Evolutionary conservation across 2,888 invertebrate genomes (phyloP).

Genomic region (Diachrysia chrysitis): DNA sequence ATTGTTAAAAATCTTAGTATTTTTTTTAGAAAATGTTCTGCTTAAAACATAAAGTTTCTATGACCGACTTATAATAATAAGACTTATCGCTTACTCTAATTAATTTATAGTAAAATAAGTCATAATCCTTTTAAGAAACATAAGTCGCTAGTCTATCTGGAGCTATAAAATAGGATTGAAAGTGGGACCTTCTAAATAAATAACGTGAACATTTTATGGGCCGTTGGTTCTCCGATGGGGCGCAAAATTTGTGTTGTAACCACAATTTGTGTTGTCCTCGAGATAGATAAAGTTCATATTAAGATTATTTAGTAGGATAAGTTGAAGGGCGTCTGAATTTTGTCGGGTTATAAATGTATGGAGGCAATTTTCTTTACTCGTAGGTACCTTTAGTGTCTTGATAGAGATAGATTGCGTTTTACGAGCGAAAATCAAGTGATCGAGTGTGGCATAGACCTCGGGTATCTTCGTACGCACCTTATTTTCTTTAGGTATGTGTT

Average conservation of each 20-base stretch:
- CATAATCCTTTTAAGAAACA: slow-evolving; percentile 37
- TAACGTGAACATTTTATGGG: slow-evolving; percentile 65
- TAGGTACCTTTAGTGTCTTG: slow-evolving; percentile 54
- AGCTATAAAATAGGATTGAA: slow-evolving; percentile 47
- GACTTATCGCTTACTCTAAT: slow-evolving; percentile 23
- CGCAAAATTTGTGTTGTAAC: slow-evolving; percentile 67
- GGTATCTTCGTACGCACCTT: slow-evolving; percentile 48
- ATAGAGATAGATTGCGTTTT: slow-evolving; percentile 63
- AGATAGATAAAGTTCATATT: slow-evolving; percentile 60
- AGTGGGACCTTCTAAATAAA: slow-evolving; percentile 62
- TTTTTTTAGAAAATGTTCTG: slow-evolving; percentile 11
- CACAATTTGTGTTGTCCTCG: slow-evolving; percentile 60
- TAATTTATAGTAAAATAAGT: slow-evolving; percentile 40
- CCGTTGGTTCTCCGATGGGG: slow-evolving; percentile 63
- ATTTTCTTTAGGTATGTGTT: slow-evolving; percentile 31
- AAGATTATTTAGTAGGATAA: slow-evolving; percentile 48
- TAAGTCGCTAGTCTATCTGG: slow-evolving; percentile 17
- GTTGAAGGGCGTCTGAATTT: slow-evolving; percentile 43
- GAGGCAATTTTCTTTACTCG: slow-evolving; percentile 47
- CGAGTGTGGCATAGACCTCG: slow-evolving; percentile 42
- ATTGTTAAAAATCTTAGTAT: slow-evolving; percentile 3
- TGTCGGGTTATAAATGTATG: slow-evolving; percentile 51
- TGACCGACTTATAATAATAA: slow-evolving; percentile 16
- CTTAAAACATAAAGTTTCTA: background rate
- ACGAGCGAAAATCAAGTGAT: slow-evolving; percentile 60